Percentiles rank a stretch among this genome's conserved stretches.
Conservation (phyloP, 2,113 vertebrate species). For the Chrysemys picta region DNA sequence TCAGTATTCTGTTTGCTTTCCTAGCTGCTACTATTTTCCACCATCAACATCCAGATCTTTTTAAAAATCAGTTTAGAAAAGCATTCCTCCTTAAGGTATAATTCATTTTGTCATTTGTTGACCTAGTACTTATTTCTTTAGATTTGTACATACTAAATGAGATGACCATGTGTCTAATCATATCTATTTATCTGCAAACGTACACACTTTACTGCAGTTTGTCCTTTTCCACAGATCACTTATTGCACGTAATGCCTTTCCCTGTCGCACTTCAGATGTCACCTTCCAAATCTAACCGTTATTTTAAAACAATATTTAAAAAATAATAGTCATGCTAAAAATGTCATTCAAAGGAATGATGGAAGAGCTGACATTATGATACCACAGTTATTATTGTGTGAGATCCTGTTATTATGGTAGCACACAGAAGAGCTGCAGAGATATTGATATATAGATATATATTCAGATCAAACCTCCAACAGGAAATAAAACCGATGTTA, state of each 20-base stretch:
- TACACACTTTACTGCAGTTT: neutral
- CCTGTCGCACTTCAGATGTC: neutral
- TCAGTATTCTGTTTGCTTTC: conserved; percentile 1
- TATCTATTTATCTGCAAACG: neutral
- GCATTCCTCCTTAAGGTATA: neutral
- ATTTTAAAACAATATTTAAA: neutral
- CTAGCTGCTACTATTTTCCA: neutral
- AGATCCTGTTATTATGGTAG: neutral
- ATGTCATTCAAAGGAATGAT: neutral
- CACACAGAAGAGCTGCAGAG: neutral
- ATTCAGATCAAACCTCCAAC: neutral
- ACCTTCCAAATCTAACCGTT: neutral
- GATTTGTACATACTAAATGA: neutral
- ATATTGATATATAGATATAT: neutral
- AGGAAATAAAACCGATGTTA: neutral
- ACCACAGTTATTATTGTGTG: neutral
- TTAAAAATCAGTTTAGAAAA: neutral
- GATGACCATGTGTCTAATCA: neutral
- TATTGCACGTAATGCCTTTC: neutral
- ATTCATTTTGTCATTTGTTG: neutral
- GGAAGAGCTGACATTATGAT: neutral
- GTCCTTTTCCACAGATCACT: neutral
- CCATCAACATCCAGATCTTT: neutral
- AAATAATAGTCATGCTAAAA: neutral
- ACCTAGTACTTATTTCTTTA: neutral